Evolutionary conservation across 1,140 invertebrate species (phyloP).

Genomic region (Acromyrmex heyeri): DNA sequence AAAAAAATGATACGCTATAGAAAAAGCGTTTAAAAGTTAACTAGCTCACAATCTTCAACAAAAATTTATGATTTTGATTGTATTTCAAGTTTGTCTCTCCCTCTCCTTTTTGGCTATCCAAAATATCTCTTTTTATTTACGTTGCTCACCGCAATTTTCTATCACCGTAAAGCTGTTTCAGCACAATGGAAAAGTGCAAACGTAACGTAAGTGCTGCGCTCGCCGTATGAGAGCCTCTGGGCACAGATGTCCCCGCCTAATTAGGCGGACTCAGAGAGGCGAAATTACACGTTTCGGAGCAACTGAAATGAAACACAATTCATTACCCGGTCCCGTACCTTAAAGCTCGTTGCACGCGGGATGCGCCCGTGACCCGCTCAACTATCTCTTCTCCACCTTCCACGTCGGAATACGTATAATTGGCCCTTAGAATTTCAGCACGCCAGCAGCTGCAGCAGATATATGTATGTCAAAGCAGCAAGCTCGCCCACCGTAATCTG

Average conservation of each 20-base stretch:
- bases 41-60: not conserved
- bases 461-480: constrained; percentile 54
- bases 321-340: constrained; percentile 79
- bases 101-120: not conserved
- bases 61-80: not conserved
- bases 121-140: not conserved
- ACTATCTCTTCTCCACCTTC: constrained; percentile 53
- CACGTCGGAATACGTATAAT: constrained; percentile 68
- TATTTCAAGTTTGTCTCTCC: not conserved
- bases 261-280: constrained; percentile 78
- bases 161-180: constrained; percentile 5
- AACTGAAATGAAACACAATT: constrained; percentile 84
- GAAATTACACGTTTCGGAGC: constrained; percentile 85
- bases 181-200: constrained; percentile 28
- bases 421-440: constrained; percentile 71
- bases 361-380: constrained; percentile 61
- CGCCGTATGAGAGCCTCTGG: constrained; percentile 78
- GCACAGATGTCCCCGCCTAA: constrained; percentile 85
- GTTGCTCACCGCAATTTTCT: constrained; percentile 26
- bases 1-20: no score
- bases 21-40: not conserved
- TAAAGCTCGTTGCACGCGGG: constrained; percentile 71
- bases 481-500: constrained; percentile 33
- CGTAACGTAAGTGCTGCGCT: constrained; percentile 30
- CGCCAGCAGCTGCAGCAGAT: constrained; percentile 68